Percentiles rank a stretch among this genome's conserved stretches.
These are phyloP conservation scores for Cryptus armator DNA, from an alignment of 2,888 invertebrate species.

Conservation along the genomic window DNA sequence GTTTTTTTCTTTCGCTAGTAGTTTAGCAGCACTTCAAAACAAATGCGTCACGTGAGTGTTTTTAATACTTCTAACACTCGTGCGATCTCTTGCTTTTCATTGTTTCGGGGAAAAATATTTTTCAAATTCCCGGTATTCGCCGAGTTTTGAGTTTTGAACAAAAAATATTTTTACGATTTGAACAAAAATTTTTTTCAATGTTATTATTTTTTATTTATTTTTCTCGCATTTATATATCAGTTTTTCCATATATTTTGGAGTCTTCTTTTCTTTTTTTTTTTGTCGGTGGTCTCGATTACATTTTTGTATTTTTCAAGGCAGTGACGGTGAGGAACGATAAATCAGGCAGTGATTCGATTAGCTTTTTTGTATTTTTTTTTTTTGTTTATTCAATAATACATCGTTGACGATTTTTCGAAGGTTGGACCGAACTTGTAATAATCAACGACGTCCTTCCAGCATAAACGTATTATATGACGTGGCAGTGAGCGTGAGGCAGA, in stretches of 20 bases:
- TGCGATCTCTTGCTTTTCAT: neutral
- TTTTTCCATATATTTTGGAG: neutral
- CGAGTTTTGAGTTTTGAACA: neutral
- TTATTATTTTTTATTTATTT: neutral
- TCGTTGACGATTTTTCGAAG: constrained; percentile 46
- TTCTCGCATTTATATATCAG: neutral
- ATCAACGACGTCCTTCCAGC: constrained; percentile 55
- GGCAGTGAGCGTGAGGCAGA: constrained; percentile 60
- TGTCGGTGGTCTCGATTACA: neutral
- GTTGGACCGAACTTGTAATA: constrained; percentile 56
- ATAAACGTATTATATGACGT: constrained; percentile 53
- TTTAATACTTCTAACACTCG: neutral
- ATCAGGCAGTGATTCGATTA: constrained; percentile 35
- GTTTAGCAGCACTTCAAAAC: constrained; percentile 33
- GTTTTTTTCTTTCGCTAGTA: constrained; percentile 26
- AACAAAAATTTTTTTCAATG: neutral
- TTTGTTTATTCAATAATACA: constrained; percentile 14
- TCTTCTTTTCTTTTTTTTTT: neutral
- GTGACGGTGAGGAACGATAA: neutral
- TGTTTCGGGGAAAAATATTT: neutral
- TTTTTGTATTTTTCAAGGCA: neutral
- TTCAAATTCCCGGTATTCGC: neutral
- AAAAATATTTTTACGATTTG: neutral
- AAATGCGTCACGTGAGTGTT: constrained; percentile 7
- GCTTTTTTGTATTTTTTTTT: neutral